Percentiles rank a stretch among this genome's conserved stretches.
Conservation (phyloP, 2,113 vertebrate species). For the Tetrax tetrax region DNA sequence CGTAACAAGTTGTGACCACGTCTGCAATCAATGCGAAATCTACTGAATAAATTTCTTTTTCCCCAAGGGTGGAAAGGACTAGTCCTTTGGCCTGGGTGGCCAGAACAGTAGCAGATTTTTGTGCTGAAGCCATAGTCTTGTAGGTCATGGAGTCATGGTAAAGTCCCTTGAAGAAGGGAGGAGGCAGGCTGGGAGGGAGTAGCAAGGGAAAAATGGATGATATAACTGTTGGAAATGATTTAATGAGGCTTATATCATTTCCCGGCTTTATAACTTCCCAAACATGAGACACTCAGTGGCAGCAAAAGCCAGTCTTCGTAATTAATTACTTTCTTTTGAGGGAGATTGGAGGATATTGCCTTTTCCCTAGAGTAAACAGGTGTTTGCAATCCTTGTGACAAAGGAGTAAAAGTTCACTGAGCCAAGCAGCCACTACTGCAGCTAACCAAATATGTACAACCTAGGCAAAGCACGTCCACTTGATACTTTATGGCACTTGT, state of each 20-base stretch:
- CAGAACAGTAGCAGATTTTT: neutral
- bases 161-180: neutral
- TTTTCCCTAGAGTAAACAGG: neutral
- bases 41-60: neutral
- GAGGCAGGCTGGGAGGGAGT: neutral
- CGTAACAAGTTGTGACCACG: neutral
- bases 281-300: neutral
- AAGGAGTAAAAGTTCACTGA: neutral
- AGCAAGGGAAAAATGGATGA: neutral
- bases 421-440: neutral
- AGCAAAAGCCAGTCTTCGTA: neutral
- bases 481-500: neutral
- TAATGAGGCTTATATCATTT: neutral
- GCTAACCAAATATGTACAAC: neutral
- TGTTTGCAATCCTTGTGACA: neutral
- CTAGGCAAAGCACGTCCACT: neutral
- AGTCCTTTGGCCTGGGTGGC: neutral
- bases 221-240: neutral
- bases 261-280: neutral
- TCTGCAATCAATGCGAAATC: neutral
- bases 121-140: neutral
- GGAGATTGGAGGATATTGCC: neutral
- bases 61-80: too few species aligned
- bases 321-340: neutral
- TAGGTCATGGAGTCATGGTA: neutral